Conservation (phyloP, 2,797 vertebrate species). For the Gadopsis bispinosus region DNA sequence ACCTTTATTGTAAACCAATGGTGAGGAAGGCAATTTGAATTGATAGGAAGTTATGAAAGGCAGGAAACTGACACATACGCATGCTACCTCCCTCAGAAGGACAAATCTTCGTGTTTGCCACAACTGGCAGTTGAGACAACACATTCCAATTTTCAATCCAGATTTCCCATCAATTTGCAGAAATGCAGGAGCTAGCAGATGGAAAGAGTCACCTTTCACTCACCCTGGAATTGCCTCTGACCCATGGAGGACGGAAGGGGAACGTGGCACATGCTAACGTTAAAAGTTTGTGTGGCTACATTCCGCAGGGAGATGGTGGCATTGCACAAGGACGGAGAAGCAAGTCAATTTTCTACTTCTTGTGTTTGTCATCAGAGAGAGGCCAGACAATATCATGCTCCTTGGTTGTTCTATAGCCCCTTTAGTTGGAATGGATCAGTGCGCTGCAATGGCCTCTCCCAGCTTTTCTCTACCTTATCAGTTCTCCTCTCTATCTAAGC, state of each 20-base stretch:
- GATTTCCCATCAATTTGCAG: constrained; percentile 70
- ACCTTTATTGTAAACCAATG: background rate
- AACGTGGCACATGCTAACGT: background rate
- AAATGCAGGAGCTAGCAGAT: constrained; percentile 51
- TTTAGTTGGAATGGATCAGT: constrained; percentile 40
- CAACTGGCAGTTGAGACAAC: constrained; percentile 38
- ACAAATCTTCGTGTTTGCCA: constrained; percentile 20
- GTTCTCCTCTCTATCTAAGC: constrained; percentile 57
- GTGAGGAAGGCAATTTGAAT: background rate
- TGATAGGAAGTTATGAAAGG: background rate
- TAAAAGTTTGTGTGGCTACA: constrained; percentile 5
- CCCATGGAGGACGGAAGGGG: constrained; percentile 42
- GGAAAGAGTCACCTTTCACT: constrained; percentile 41
- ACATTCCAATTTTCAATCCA: constrained; percentile 49
- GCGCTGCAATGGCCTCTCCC: constrained; percentile 38
- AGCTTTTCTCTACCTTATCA: constrained; percentile 58
- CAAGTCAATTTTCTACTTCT: constrained; percentile 29
- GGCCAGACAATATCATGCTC: constrained; percentile 39
- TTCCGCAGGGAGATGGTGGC: background rate
- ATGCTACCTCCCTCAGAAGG: constrained; percentile 8
- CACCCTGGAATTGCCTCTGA: constrained; percentile 40
- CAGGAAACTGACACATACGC: background rate
- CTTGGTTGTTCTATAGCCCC: constrained; percentile 10
- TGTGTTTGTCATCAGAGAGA: constrained; percentile 42
- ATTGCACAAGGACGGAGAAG: constrained; percentile 8